Percentiles rank a stretch among this genome's conserved stretches.
Evolutionary conservation across 2,113 vertebrate genomes (phyloP).

Genomic region (Sclerurus mexicanus): DNA sequence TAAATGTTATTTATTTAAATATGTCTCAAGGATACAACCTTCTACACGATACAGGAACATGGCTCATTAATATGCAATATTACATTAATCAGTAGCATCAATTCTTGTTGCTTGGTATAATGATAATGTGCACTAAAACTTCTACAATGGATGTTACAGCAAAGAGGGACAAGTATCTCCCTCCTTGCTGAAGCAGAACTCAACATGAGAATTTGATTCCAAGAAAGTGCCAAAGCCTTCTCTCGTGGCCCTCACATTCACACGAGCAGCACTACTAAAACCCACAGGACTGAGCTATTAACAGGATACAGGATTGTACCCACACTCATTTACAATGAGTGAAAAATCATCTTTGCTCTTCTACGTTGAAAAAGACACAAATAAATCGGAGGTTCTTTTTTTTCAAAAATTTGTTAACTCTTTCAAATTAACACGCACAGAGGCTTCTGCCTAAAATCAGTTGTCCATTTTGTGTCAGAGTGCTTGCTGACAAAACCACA

Average conservation of each 20-base stretch:
- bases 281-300: not conserved
- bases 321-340: rapidly evolving
- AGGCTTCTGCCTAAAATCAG: not conserved
- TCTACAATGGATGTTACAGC: not conserved
- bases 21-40: constrained; percentile 1
- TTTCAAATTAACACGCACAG: not conserved
- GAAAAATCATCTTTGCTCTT: not conserved
- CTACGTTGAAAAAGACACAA: not conserved
- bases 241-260: not conserved
- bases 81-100: not conserved
- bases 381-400: not conserved
- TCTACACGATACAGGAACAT: not conserved
- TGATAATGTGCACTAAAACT: not conserved
- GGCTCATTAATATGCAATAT: constrained; percentile 14
- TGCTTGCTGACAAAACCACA: not conserved
- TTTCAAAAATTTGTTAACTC: not conserved
- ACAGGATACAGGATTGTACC: not conserved
- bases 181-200: not conserved
- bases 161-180: not conserved
- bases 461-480: not conserved
- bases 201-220: not conserved
- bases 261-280: not conserved
- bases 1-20: constrained; percentile 43
- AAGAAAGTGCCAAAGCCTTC: not conserved
- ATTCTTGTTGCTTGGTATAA: not conserved